Evolutionary conservation across 2,113 vertebrate species (phyloP).

Genomic region (Scytalopus superciliaris): DNA sequence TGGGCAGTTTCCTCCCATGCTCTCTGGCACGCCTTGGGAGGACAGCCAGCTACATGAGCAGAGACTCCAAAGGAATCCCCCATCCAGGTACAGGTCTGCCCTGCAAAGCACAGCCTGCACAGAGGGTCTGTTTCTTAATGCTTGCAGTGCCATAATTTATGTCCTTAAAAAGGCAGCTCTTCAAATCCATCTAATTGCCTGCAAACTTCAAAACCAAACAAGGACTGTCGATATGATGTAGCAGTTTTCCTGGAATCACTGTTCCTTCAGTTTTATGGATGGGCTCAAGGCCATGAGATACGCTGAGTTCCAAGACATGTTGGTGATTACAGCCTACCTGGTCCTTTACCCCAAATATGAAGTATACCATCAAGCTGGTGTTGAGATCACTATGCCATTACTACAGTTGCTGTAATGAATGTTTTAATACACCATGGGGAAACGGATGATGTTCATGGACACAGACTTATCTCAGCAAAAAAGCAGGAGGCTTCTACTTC

Average conservation of each 20-base stretch:
- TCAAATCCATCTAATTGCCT: neutral
- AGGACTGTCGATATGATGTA: neutral
- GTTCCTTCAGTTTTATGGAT: neutral
- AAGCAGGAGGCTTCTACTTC: neutral
- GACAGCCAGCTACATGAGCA: neutral
- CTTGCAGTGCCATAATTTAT: neutral
- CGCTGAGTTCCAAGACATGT: neutral
- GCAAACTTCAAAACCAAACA: conserved; percentile 12
- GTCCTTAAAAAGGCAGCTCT: neutral
- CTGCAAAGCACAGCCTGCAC: neutral
- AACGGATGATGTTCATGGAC: neutral
- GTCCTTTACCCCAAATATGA: neutral
- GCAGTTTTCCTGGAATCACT: conserved; percentile 18
- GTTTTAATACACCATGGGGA: neutral
- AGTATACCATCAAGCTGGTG: neutral
- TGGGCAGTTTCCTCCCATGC: neutral
- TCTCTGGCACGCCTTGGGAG: neutral
- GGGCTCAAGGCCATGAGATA: neutral
- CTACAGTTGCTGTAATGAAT: neutral
- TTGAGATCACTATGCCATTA: neutral
- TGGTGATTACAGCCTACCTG: neutral
- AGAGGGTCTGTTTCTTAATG: neutral
- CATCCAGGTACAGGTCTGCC: neutral
- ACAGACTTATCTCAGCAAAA: neutral
- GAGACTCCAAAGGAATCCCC: neutral